Evolutionary conservation across 2,888 invertebrate species (phyloP).

Genomic region (Eledona agricola): DNA sequence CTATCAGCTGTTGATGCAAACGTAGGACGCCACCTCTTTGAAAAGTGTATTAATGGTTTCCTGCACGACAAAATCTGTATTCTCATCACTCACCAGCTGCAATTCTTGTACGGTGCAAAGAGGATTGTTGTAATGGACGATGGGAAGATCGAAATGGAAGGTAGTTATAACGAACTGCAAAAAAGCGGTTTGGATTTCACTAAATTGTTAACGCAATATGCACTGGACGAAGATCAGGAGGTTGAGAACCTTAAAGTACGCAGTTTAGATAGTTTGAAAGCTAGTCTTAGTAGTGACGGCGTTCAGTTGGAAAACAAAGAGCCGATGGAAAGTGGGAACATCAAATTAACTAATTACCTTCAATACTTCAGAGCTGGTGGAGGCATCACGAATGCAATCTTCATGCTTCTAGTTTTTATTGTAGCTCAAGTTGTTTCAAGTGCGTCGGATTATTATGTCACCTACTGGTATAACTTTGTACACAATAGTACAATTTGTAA

Average conservation of each 20-base stretch:
- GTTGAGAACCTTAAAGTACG: no score
- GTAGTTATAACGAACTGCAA: slow-evolving; percentile 62
- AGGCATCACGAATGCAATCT: slow-evolving; percentile 52
- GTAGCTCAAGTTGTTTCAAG: slow-evolving; percentile 68
- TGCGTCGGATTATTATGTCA: slow-evolving; percentile 75
- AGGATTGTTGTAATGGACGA: slow-evolving; percentile 61
- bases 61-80: slow-evolving; percentile 70
- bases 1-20: slow-evolving; percentile 83
- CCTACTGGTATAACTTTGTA: slow-evolving; percentile 69
- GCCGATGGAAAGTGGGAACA: slow-evolving; percentile 51
- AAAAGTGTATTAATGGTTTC: slow-evolving; percentile 73
- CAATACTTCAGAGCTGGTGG: slow-evolving; percentile 67
- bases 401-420: slow-evolving; percentile 61
- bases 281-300: slow-evolving; percentile 54
- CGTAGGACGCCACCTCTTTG: slow-evolving; percentile 77
- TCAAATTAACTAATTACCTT: slow-evolving; percentile 57
- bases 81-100: slow-evolving; percentile 77
- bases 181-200: slow-evolving; percentile 65
- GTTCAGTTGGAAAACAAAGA: slow-evolving; percentile 55
- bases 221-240: slow-evolving; percentile 50
- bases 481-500: background rate
- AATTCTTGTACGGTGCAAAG: slow-evolving; percentile 63
- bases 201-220: slow-evolving; percentile 59
- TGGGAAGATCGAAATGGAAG: slow-evolving; percentile 63
- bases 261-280: slow-evolving; percentile 54